Percentiles rank a stretch among this genome's conserved stretches.
Evolutionary conservation across 1,140 invertebrate genomes (phyloP).

Genomic region (Ptiloglossa arizonensis): DNA sequence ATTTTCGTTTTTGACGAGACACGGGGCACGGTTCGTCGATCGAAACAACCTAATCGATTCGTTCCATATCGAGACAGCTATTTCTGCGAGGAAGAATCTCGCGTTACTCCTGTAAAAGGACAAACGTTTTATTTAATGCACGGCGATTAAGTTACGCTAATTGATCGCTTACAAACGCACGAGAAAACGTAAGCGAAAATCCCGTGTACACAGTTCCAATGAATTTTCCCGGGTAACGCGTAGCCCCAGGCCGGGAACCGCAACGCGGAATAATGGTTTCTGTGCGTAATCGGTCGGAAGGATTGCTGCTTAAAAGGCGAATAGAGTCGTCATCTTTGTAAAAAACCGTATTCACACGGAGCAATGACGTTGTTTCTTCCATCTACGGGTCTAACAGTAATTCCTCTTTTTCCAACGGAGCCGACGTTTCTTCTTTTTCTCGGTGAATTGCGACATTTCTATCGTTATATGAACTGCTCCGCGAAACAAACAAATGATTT

Average conservation of each 20-base stretch:
- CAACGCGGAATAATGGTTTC: slow-evolving; percentile 17
- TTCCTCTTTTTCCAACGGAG: slow-evolving; percentile 38
- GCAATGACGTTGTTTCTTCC: slow-evolving; percentile 51
- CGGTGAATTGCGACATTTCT: slow-evolving; percentile 35
- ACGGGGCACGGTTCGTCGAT: not conserved
- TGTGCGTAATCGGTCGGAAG: slow-evolving; percentile 26
- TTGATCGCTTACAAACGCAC: slow-evolving; percentile 8
- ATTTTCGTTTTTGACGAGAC: no score
- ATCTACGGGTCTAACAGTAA: slow-evolving; percentile 50
- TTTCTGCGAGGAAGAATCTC: not conserved
- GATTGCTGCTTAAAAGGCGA: slow-evolving; percentile 46
- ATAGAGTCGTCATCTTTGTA: slow-evolving; percentile 55
- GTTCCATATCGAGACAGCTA: not conserved
- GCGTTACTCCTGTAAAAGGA: not conserved
- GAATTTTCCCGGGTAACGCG: slow-evolving; percentile 11
- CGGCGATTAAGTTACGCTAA: not conserved
- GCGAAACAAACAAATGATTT: slow-evolving; percentile 5
- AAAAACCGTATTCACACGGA: slow-evolving; percentile 51
- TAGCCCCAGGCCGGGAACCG: not conserved
- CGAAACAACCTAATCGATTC: not conserved
- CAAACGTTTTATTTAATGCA: not conserved
- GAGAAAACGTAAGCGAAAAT: slow-evolving; percentile 3
- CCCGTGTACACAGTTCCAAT: not conserved
- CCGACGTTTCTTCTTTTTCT: slow-evolving; percentile 35
- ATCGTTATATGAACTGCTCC: slow-evolving; percentile 33